Percentiles rank a stretch among this genome's conserved stretches.
Evolutionary conservation across 2,113 vertebrate species (phyloP).

Genomic region (Pogona vitticeps): DNA sequence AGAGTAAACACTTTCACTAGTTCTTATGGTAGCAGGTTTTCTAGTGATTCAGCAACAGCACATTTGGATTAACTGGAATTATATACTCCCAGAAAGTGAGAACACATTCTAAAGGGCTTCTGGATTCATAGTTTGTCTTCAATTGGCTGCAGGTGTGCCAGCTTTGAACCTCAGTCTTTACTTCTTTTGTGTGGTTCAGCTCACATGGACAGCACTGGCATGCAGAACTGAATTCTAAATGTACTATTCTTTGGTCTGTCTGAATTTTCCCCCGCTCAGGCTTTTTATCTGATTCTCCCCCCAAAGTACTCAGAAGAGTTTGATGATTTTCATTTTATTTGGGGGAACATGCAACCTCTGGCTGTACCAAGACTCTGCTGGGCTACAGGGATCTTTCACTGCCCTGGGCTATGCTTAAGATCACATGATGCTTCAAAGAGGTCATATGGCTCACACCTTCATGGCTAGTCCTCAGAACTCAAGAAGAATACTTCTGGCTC

Average conservation of each 20-base stretch:
- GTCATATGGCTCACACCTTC: background rate
- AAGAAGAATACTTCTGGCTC: background rate
- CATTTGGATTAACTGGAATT: background rate
- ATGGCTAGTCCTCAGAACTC: background rate
- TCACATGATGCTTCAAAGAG: background rate
- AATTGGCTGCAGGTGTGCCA: background rate
- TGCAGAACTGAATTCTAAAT: background rate
- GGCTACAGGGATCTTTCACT: background rate
- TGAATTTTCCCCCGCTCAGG: background rate
- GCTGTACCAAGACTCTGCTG: background rate
- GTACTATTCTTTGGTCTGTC: background rate
- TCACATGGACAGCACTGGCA: background rate
- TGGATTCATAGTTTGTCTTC: rapidly evolving
- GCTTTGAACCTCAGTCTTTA: background rate
- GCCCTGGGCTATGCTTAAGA: background rate
- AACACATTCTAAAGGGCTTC: rapidly evolving
- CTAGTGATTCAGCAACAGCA: background rate
- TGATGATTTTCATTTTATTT: background rate
- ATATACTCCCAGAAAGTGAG: background rate
- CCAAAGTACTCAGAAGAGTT: background rate
- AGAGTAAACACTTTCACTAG: background rate
- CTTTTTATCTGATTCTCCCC: background rate
- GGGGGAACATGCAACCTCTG: background rate
- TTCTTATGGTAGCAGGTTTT: background rate
- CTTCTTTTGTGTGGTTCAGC: background rate